Base-by-base conservation (phyloP, 2,113 vertebrate genomes). In the Thinocorus orbignyianus region DNA sequence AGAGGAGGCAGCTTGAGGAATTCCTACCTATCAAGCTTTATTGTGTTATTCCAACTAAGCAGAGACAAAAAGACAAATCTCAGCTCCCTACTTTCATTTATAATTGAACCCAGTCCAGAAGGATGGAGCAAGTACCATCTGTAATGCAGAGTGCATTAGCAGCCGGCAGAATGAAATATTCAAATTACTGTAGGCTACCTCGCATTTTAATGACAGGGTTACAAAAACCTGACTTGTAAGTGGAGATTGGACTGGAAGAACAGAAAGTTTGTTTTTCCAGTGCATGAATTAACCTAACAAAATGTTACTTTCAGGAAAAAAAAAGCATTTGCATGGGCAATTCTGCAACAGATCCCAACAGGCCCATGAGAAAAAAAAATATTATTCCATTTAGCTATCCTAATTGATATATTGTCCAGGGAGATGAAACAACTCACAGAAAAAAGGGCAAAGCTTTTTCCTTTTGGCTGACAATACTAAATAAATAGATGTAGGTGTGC, bases 41-140 rank as follows among this genome's bases (percentile, higher is more conserved):
- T 95, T 98, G 98, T 98, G 97, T 97, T 98, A 97, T 98, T 98
- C 96, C 97, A 98, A 98, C 98, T 98, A 98, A 98, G 98, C 97
- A 98, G 97, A 98, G 97, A 98, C 98, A 98, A 98, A 98, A 98
- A 99, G 97, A 98, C 97, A 98, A 98, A 98, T 98, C 98, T 98
- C 98, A 97, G 97, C 97, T 98, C 98, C 98, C 98, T 96, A 97
- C 96, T 97, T 98, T 98, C 98, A 98, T 98, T 97, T 98, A 98
- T 98, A 98, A 98, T 98, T 98, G 98, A 99, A 97, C 95, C 91
- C 82, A 94, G 98, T 98, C 98, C 98, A 98, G 98, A 98, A 98
- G 98, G 98, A 98, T 97, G 96, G 96, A 97, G 97, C 94, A 93
- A 95, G 96, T 91, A 92, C 98, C 98, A 98, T 98, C 98, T 98